Percentiles rank a stretch among this genome's conserved stretches.
phyloP scores from a whole-genome alignment of 2,113 vertebrate species.

The Notiomystis cincta region DNA sequence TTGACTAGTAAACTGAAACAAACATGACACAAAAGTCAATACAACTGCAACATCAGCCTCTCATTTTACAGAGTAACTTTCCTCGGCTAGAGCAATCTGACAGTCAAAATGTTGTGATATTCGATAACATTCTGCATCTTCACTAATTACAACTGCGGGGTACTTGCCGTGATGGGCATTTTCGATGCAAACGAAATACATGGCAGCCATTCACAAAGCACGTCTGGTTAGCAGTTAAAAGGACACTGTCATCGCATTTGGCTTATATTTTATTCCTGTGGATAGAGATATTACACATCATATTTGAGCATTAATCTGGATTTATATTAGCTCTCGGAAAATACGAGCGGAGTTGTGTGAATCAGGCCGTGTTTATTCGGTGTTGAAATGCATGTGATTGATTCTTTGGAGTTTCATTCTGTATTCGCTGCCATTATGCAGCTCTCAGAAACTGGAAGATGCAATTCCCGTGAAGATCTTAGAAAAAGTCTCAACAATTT shows the following conservation, averaged over 20 bases:
- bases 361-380: constrained; percentile 9
- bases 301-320: constrained; percentile 34
- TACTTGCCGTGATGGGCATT: constrained; percentile 27
- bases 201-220: constrained; percentile 51
- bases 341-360: neutral
- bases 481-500: neutral
- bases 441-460: neutral
- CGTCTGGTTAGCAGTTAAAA: constrained; percentile 39
- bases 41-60: constrained; percentile 69
- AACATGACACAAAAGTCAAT: constrained; percentile 86
- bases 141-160: constrained; percentile 63
- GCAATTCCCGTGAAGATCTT: constrained; percentile 24
- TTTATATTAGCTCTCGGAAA: constrained; percentile 34
- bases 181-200: constrained; percentile 49
- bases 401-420: constrained; percentile 30
- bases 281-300: neutral
- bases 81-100: constrained; percentile 49
- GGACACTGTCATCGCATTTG: neutral
- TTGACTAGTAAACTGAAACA: constrained; percentile 79
- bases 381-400: neutral
- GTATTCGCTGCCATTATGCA: neutral
- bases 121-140: constrained; percentile 63
- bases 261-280: neutral
- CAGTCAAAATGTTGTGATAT: constrained; percentile 68
- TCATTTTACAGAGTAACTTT: constrained; percentile 69